Conservation (phyloP, 2,113 vertebrate species). For the Myiozetetes cayanensis region DNA sequence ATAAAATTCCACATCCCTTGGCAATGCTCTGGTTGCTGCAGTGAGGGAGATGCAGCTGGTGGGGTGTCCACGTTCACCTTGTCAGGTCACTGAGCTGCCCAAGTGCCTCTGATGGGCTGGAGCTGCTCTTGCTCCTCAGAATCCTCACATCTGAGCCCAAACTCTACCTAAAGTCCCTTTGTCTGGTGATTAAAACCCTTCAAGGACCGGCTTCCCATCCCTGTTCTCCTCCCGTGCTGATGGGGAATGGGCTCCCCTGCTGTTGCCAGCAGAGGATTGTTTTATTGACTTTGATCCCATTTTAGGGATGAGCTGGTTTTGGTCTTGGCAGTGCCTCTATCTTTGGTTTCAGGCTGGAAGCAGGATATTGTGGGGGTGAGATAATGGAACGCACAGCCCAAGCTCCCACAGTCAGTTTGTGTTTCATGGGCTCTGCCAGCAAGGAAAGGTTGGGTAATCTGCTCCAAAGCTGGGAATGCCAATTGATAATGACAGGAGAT, state of each 20-base stretch:
- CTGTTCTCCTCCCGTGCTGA: fast-evolving
- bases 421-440: background rate
- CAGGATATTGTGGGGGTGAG: background rate
- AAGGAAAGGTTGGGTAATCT: background rate
- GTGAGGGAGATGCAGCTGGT: fast-evolving
- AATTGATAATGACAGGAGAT: conserved; percentile 48
- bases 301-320: background rate
- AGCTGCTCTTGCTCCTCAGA: too few relatives aligned
- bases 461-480: background rate
- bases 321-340: background rate
- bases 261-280: background rate
- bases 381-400: background rate
- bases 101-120: background rate
- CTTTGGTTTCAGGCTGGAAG: background rate
- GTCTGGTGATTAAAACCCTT: background rate
- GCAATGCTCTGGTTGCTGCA: fast-evolving
- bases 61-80: fast-evolving
- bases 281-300: background rate
- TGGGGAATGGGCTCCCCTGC: background rate
- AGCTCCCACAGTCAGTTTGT: background rate
- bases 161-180: background rate
- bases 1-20: background rate
- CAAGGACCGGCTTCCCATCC: background rate
- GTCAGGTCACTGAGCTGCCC: background rate
- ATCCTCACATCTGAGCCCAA: background rate